Conservation (phyloP, 2,113 vertebrate genomes). For the Sebastes fasciatus region DNA sequence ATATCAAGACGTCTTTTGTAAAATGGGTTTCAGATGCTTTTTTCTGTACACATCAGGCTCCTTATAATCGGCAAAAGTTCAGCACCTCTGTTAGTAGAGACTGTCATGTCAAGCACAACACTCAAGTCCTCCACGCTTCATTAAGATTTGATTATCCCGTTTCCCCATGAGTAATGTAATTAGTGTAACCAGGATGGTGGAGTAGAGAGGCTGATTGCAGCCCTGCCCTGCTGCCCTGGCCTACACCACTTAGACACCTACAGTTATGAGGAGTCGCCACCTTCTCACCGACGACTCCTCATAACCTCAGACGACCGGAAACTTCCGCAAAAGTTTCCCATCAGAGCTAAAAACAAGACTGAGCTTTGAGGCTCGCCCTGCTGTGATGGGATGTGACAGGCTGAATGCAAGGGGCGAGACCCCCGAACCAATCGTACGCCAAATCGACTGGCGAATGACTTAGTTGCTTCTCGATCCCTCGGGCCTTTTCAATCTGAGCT, state of each 20-base stretch:
- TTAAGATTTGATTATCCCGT: constrained; percentile 75
- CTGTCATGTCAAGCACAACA: constrained; percentile 33
- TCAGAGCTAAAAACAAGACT: constrained; percentile 14
- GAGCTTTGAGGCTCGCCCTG: constrained; percentile 36
- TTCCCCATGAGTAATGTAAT: constrained; percentile 70
- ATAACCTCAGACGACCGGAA: constrained; percentile 22
- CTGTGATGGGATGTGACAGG: constrained; percentile 63
- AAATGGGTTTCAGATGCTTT: not conserved
- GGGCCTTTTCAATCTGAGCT: constrained; percentile 35
- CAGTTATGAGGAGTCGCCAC: not conserved
- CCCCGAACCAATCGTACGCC: constrained; percentile 14
- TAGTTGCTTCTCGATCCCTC: constrained; percentile 44
- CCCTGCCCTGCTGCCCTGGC: constrained; percentile 16
- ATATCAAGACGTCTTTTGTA: not conserved
- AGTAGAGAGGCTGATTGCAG: constrained; percentile 36
- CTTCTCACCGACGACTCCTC: not conserved
- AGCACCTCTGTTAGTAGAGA: constrained; percentile 15
- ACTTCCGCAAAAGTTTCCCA: constrained; percentile 25
- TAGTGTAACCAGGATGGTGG: constrained; percentile 55
- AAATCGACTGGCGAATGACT: constrained; percentile 39
- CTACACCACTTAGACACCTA: constrained; percentile 21
- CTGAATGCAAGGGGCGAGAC: constrained; percentile 20
- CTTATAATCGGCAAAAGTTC: constrained; percentile 11
- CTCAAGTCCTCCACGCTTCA: constrained; percentile 53
- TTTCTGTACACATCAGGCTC: not conserved